Evolutionary conservation across 2,888 invertebrate species (phyloP).

Genomic region (Clitarchus hookeri): DNA sequence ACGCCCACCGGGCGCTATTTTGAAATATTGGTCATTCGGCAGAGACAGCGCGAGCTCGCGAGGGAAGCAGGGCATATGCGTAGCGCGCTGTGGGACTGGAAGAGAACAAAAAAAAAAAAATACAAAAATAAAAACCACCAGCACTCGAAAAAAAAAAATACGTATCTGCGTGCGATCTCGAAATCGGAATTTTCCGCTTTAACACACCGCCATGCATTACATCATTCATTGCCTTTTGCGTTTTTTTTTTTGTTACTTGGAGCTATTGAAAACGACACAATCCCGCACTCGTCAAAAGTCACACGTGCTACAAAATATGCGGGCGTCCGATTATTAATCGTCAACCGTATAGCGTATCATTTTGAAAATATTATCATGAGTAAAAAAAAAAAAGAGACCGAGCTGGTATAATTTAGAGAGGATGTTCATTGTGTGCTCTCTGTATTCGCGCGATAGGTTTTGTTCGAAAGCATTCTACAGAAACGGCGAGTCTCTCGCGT

Average conservation of each 20-base stretch:
- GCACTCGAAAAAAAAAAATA: not conserved
- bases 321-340: not conserved
- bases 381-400: not conserved
- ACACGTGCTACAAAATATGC: not conserved
- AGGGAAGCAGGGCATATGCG: not conserved
- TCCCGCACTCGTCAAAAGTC: not conserved
- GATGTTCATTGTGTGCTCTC: too few relatives aligned
- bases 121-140: not conserved
- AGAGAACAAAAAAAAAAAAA: too few relatives aligned
- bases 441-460: too few relatives aligned
- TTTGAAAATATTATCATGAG: not conserved
- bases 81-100: not conserved
- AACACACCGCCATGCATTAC: conserved; percentile 14
- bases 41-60: not conserved
- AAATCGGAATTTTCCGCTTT: conserved; percentile 14
- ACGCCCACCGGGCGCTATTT: not conserved
- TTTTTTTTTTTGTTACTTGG: not conserved
- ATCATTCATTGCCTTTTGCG: not conserved
- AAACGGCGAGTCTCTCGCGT: too few relatives aligned
- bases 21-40: conserved; percentile 14
- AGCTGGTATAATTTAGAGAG: too few relatives aligned
- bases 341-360: not conserved
- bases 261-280: conserved; percentile 14
- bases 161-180: not conserved
- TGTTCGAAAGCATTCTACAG: too few relatives aligned